Evolutionary conservation across 2,113 vertebrate genomes (phyloP), one percentile per base, ranked within the genome.

Genomic region (Cephalopterus ornatus): DNA sequence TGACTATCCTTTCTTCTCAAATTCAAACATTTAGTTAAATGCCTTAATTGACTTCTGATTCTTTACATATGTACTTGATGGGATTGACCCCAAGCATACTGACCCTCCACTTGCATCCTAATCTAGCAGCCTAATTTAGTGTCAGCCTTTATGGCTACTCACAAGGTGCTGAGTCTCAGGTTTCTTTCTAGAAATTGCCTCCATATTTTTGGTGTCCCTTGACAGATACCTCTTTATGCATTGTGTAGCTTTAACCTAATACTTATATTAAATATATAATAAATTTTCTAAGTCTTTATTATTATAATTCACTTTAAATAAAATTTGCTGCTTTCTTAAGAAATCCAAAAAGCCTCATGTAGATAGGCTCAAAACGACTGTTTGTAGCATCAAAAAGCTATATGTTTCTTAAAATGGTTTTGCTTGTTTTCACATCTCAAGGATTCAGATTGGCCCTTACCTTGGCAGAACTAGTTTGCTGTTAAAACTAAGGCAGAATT

Each of bases 21-120:
- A 90, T 85, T 83, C 82, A 85, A 47, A 56, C 12, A 22, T 85
- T 89, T 47, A 41, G 24, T 85, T 96, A 92, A 90, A 86, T 86
- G 33, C 30, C 10, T 87, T 80, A 50, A 63, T 83, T 85, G 41
- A 21, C 75, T 92, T 74, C 59, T 94, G 14, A 30, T 80, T 88
- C 71, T 76, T 65, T 85, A 83, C 23, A 47, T 73, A 66, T 58
- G 85, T 21, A 33, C n/a, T 83, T 74, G 30, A 59, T 66, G 8
- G 5, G 42, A 44, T 56, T 93, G 88, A 70, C 59, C 33, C 24
- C 52, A 62, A 59, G 37, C 76, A 88, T 66, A 65, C 17, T 73
- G 67, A 26, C 46, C 27, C 37, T 93, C 82, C 21, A 33, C 16
- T 71, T 50, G 41, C 19, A 28, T 80, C 22, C 39, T 81, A 3